These are phyloP conservation scores for Tenebrio molitor DNA, from an alignment of 1,140 invertebrate genomes.

Conservation along the genomic window DNA sequence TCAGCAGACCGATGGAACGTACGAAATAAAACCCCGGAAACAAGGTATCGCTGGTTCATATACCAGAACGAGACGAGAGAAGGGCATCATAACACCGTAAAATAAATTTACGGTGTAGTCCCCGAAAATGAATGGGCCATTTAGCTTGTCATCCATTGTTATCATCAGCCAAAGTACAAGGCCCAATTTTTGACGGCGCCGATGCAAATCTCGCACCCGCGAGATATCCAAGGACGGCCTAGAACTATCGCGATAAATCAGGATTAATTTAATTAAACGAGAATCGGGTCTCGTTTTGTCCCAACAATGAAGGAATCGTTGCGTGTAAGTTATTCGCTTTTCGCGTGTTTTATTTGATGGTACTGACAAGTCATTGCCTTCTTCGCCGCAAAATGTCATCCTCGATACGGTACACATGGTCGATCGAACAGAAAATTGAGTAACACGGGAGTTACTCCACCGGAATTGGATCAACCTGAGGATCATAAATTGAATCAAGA, in stretches of 20 bases:
- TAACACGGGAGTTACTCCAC: no score
- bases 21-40: conserved; percentile 19
- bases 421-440: conserved; percentile 13
- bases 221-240: no score
- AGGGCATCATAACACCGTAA: conserved; percentile 3
- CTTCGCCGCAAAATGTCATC: conserved; percentile 28
- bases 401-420: background rate
- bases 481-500: no score
- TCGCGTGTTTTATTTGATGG: conserved; percentile 28
- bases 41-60: conserved; percentile 10
- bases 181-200: background rate
- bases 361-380: conserved; percentile 26
- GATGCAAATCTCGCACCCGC: no score
- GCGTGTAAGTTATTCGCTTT: conserved; percentile 20
- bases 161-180: conserved; percentile 10
- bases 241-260: conserved; percentile 8
- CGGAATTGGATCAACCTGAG: no score
- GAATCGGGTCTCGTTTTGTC: conserved; percentile 5
- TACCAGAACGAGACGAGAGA: conserved; percentile 13
- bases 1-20: conserved; percentile 12
- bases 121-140: background rate
- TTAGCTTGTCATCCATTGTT: background rate
- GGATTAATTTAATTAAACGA: conserved; percentile 24
- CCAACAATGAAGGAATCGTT: background rate
- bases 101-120: conserved; percentile 9